Conservation (phyloP, 1,140 invertebrate species). For the Lepidurus apus region DNA sequence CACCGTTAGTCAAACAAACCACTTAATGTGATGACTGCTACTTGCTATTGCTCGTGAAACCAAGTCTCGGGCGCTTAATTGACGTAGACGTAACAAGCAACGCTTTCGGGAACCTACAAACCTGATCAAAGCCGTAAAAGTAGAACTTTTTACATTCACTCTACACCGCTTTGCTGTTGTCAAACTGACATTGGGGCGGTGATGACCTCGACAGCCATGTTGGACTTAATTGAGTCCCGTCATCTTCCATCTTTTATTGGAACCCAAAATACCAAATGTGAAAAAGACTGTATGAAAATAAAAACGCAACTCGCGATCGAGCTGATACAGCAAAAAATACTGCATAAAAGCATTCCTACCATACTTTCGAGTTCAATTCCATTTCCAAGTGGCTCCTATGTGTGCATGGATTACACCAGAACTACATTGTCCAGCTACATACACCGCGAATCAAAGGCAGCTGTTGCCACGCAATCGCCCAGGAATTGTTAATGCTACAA, state of each 20-base stretch:
- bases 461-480: slow-evolving; percentile 16
- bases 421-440: background rate
- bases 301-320: too few species aligned
- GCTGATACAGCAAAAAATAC: too few species aligned
- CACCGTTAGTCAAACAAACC: slow-evolving; percentile 15
- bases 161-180: background rate
- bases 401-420: background rate
- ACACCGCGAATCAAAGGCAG: background rate
- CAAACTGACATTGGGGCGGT: background rate
- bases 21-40: slow-evolving; percentile 15
- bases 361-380: background rate
- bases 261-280: too few species aligned
- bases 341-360: too few species aligned
- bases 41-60: background rate
- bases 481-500: slow-evolving; percentile 1
- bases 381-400: background rate
- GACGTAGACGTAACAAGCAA: background rate
- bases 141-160: background rate
- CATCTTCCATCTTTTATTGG: too few species aligned
- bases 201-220: background rate
- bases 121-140: background rate
- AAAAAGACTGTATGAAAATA: too few species aligned
- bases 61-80: background rate
- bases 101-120: background rate
- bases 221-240: too few species aligned